These are phyloP conservation scores for Antedon bifida DNA, from an alignment of 35 echinoderm and acorn worm species.

Conservation along the genomic window DNA sequence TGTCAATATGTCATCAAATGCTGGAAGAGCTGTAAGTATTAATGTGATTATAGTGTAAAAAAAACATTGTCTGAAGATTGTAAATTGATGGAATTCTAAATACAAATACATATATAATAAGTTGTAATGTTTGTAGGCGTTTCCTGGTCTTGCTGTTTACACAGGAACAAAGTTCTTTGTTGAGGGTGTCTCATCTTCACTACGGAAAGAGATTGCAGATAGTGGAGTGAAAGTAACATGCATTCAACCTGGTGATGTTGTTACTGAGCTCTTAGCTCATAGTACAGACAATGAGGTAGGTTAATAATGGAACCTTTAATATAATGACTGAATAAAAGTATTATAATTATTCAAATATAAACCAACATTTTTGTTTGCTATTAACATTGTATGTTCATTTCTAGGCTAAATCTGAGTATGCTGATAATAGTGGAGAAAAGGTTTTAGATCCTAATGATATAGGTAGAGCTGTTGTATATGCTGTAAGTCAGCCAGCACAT, in stretches of 20 bases:
- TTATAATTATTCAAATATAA: too few species aligned
- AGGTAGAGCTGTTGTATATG: conserved; percentile 46
- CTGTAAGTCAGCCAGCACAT: conserved; percentile 27
- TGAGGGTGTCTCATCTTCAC: conserved; percentile 40
- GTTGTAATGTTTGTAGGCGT: conserved; percentile 3
- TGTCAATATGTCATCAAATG: conserved; percentile 66
- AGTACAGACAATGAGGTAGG: conserved; percentile 48
- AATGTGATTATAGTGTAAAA: too few species aligned
- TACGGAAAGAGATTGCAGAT: conserved; percentile 44
- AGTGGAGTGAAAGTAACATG: conserved; percentile 41
- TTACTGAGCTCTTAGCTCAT: conserved; percentile 9
- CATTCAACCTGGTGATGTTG: conserved; percentile 51
- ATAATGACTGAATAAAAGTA: too few species aligned
- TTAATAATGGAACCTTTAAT: too few species aligned
- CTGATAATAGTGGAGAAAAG: neutral
- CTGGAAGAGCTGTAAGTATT: conserved; percentile 49
- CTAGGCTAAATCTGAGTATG: conserved; percentile 24
- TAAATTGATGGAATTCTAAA: too few species aligned
- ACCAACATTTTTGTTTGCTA: too few species aligned
- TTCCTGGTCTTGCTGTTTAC: conserved; percentile 53
- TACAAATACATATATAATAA: too few species aligned
- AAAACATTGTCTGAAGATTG: too few species aligned
- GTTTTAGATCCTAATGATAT: conserved; percentile 47
- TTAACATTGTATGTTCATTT: neutral
- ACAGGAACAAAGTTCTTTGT: conserved; percentile 61